These are phyloP conservation scores for Lordiphosa mommai DNA, from an alignment of 1,140 invertebrate species.

Conservation along the genomic window DNA sequence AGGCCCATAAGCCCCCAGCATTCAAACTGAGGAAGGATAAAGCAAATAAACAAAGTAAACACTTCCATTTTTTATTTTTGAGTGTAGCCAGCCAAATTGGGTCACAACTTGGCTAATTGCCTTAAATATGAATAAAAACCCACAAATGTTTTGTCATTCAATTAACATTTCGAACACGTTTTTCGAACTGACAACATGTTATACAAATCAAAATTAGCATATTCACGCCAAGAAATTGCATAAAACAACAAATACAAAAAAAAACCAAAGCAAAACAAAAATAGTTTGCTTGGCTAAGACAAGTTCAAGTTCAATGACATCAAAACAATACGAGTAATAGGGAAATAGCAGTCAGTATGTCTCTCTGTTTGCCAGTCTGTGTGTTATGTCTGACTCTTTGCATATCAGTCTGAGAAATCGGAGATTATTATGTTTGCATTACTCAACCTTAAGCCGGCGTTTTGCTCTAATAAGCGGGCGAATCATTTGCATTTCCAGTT, in stretches of 20 bases:
- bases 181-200: constrained; percentile 58
- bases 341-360: constrained; percentile 33
- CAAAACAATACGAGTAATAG: constrained; percentile 50
- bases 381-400: background rate
- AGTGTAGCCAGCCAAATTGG: constrained; percentile 28
- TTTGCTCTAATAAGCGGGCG: constrained; percentile 68
- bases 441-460: constrained; percentile 40
- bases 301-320: constrained; percentile 77
- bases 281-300: constrained; percentile 28
- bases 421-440: constrained; percentile 49
- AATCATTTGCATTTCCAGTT: constrained; percentile 61
- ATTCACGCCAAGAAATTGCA: constrained; percentile 68
- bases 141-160: constrained; percentile 50
- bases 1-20: too few relatives aligned
- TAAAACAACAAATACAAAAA: constrained; percentile 42
- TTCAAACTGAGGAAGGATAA: too few relatives aligned
- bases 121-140: constrained; percentile 60
- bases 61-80: too few relatives aligned
- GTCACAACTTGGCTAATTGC: constrained; percentile 61
- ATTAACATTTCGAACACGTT: constrained; percentile 74
- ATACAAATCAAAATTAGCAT: constrained; percentile 68
- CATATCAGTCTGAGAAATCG: constrained; percentile 62
- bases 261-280: constrained; percentile 34
- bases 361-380: background rate
- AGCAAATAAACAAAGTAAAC: too few relatives aligned